Percentiles rank a stretch among this genome's conserved stretches.
Evolutionary conservation across 1,140 invertebrate genomes (phyloP).

Genomic region (Himalopsyche phryganea): DNA sequence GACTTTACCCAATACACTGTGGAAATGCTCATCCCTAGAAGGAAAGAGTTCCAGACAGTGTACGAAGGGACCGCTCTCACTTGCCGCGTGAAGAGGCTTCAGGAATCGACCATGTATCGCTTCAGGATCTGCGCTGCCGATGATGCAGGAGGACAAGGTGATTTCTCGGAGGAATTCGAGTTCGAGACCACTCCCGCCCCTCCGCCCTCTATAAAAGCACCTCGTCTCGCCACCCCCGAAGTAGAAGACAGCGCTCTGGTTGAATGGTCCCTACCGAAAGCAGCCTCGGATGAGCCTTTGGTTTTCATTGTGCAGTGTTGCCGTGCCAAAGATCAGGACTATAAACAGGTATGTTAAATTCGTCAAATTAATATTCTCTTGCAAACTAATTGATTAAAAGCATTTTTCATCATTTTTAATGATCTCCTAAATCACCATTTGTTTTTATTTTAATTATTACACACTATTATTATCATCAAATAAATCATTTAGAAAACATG

Average conservation of each 20-base stretch:
- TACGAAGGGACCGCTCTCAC: conserved; percentile 73
- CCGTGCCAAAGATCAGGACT: conserved; percentile 58
- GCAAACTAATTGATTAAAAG: neutral
- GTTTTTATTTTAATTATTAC: neutral
- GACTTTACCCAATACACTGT: conserved; percentile 74
- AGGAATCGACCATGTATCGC: conserved; percentile 72
- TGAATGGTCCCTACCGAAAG: conserved; percentile 54
- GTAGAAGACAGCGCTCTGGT: conserved; percentile 49
- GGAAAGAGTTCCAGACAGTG: conserved; percentile 67
- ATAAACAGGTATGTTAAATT: conserved; percentile 58
- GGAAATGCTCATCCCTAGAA: conserved; percentile 68
- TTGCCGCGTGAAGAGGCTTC: conserved; percentile 76
- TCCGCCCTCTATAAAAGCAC: conserved; percentile 70
- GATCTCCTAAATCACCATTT: conserved; percentile 26
- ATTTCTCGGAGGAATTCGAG: conserved; percentile 65
- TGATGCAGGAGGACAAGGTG: conserved; percentile 73
- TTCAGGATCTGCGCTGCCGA: conserved; percentile 82
- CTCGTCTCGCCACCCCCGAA: conserved; percentile 63
- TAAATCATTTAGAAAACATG: too few relatives aligned
- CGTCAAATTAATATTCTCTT: conserved; percentile 5
- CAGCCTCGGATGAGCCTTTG: conserved; percentile 57
- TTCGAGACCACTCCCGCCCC: conserved; percentile 74
- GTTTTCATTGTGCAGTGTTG: conserved; percentile 67
- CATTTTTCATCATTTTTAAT: conserved; percentile 4
- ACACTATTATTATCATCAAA: neutral